Evolutionary conservation across 2,797 vertebrate genomes (phyloP).

Genomic region (Hydrophis major): DNA sequence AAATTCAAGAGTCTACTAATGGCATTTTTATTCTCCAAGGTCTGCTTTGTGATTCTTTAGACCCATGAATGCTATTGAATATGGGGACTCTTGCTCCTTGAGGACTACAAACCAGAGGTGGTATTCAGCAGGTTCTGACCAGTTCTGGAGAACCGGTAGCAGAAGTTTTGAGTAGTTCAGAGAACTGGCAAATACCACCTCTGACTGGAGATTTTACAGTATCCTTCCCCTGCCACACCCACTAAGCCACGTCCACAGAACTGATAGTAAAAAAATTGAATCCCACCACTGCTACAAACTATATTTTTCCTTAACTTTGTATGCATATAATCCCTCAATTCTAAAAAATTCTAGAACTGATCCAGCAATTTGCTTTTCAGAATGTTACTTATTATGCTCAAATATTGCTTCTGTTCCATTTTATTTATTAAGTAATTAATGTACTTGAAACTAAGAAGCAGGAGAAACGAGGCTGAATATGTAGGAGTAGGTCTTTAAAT

Average conservation of each 20-base stretch:
- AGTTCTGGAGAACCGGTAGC: no score
- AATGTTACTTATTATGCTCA: neutral
- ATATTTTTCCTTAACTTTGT: neutral
- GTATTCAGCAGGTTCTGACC: no score
- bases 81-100: neutral
- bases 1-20: neutral
- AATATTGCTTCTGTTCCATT: neutral
- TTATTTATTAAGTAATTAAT: neutral
- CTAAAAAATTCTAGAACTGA: neutral
- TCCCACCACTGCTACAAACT: neutral
- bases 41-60: neutral
- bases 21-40: neutral
- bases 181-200: no score
- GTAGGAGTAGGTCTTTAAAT: conserved; percentile 14
- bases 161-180: no score
- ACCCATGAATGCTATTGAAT: neutral
- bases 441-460: neutral
- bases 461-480: neutral
- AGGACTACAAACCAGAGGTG: neutral
- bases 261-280: no score
- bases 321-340: neutral
- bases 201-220: no score
- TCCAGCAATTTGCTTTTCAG: neutral
- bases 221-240: no score
- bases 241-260: no score